Evolutionary conservation across 2,888 invertebrate species (phyloP).

Genomic region (Dasysyrphus tricinctus): DNA sequence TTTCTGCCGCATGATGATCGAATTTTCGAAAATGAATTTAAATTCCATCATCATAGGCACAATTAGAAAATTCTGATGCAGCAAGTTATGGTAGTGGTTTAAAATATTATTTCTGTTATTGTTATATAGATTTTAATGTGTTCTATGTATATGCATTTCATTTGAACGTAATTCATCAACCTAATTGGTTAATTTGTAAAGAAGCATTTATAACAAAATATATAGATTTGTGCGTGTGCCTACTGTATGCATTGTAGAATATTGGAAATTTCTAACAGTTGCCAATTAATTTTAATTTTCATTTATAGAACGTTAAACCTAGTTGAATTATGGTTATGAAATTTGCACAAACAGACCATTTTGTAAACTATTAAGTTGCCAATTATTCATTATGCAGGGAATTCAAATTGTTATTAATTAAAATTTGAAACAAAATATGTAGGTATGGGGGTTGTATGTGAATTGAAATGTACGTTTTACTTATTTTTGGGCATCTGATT

Average conservation of each 20-base stretch:
- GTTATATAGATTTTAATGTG: constrained; percentile 1
- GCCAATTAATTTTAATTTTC: constrained; percentile 22
- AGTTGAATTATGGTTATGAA: neutral
- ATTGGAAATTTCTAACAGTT: constrained; percentile 1
- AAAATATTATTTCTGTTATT: neutral
- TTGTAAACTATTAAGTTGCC: neutral
- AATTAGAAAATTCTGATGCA: neutral
- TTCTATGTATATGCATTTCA: neutral
- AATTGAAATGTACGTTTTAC: no score
- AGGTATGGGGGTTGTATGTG: no score
- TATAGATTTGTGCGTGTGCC: neutral
- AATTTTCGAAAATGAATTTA: constrained; percentile 54
- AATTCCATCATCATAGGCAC: constrained; percentile 4
- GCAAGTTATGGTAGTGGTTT: neutral
- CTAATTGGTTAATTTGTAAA: constrained; percentile 16
- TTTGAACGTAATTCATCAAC: constrained; percentile 3
- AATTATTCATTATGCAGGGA: neutral
- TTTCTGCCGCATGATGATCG: constrained; percentile 52
- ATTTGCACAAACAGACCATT: neutral
- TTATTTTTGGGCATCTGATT: no score
- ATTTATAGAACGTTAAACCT: neutral
- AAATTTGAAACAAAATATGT: neutral
- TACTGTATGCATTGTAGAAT: neutral
- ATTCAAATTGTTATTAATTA: neutral
- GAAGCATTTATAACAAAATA: neutral